Evolutionary conservation across 2,888 invertebrate species (phyloP).

Genomic region (Junonia oenone): DNA sequence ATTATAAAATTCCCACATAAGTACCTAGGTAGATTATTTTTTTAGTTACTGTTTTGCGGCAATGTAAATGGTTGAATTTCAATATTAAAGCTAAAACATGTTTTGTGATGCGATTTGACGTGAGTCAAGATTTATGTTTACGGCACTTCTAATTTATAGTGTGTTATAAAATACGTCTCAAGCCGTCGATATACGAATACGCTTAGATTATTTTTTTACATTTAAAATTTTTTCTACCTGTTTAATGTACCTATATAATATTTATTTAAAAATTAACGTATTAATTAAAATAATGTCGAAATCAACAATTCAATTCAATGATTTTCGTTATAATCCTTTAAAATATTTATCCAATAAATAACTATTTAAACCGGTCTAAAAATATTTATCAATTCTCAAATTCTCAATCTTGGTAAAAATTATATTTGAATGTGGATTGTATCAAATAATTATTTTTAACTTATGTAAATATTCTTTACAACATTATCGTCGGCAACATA

Average conservation of each 20-base stretch:
- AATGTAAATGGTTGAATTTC: slow-evolving; percentile 51
- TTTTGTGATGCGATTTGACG: slow-evolving; percentile 70
- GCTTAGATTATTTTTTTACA: slow-evolving; percentile 19
- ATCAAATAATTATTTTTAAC: too few species aligned
- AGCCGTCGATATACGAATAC: slow-evolving; percentile 50
- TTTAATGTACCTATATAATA: neutral
- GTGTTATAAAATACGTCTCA: slow-evolving; percentile 64
- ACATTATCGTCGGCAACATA: slow-evolving; percentile 7
- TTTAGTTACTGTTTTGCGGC: slow-evolving; percentile 7
- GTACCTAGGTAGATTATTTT: neutral
- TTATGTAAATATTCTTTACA: neutral
- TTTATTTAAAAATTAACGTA: neutral
- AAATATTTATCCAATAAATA: too few species aligned
- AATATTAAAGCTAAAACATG: slow-evolving; percentile 54
- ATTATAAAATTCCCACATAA: too few species aligned
- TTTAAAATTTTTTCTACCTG: neutral
- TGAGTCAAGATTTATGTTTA: slow-evolving; percentile 71
- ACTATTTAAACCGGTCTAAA: too few species aligned
- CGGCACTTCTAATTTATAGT: slow-evolving; percentile 66
- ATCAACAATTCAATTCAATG: too few species aligned
- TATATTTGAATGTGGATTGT: too few species aligned
- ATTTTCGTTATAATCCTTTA: too few species aligned
- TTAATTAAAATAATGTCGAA: neutral
- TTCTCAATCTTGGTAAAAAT: too few species aligned
- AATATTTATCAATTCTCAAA: too few species aligned